Evolutionary conservation across 2,888 invertebrate species (phyloP), one percentile per base, ranked within the genome.

Genomic region (Seira ritae): DNA sequence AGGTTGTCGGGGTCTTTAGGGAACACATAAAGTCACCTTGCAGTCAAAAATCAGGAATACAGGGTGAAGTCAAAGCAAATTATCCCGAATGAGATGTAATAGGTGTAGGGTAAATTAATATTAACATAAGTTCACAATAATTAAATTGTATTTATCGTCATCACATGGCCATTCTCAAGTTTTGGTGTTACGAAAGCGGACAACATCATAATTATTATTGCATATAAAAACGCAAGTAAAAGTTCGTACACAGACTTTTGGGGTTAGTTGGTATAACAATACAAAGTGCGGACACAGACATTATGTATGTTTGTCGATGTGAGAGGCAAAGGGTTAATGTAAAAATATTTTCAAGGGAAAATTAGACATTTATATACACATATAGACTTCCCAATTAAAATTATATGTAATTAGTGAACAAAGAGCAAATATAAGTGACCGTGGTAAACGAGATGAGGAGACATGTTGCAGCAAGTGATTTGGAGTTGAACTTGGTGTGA

Each of bases 401-500:
- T 31, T 31, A 31, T 31, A 4, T 31, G 2, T 31, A 4, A 31
- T 2, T 31, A 8, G 71, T 62, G 66, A 80, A 78, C 78, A 80
- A 75, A 84, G 74, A 79, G 74, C 78, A 78, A 83, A 73, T 80
- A 31, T 31, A 31, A 85, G 80, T 83, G 88, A 88, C 88, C 88
- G 88, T 88, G 74, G 85, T 86, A 80, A 88, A 86, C 55, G 88
- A 87, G 88, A 88, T 87, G 87, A 87, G 75, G 73, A 88, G 84
- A 84, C 84, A 85, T 74, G 84, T 83, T 60, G 87, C 88, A 74
- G 87, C 87, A 69, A 88, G 83, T 72, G 87, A 84, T 79, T 88
- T 88, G 79, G 88, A 88, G 85, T 84, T 88, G 87, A 88, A 88
- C 46, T 80, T 87, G 42, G 89, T 78, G 24, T 86, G 69, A 55